Base-by-base conservation (phyloP, 2,888 invertebrate genomes). In the Carabus problematicus region DNA sequence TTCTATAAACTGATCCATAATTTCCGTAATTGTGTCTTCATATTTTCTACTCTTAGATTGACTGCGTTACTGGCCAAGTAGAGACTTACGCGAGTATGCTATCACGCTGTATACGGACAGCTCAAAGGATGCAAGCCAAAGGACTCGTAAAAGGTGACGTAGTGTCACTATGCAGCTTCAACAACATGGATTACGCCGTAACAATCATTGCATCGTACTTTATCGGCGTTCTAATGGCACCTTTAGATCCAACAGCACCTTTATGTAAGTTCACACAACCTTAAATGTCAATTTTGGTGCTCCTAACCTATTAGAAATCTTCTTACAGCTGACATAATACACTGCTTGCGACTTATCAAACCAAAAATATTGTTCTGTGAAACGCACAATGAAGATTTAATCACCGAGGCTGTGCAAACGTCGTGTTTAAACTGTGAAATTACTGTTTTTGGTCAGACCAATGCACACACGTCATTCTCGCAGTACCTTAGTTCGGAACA, bases 171-270 rank as follows among this genome's bases (percentile, higher is more conserved):
- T 84, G 84, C 78, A 83, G 82, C 3, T 81, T 82, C 0, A 85
- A 82, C 70, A 83, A 84, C 40, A 58, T 82, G 1, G 80, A 85
- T 64, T 75, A 82, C 8, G 74, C 76, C 2, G 79, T 85, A 14
- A 84, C 85, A 0, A 80, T 83, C 55, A 82, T 85, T 47, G 85
- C 85, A 0, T 81, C 82, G 0, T 71, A 83, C 3, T 85, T 81
- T 72, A 77, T 84, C 14, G 85, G 85, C 1, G 75, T 78, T 4
- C 74, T 73, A 56, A 74, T 78, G 2, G 73, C 76, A 9, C 75
- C 78, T 11, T 70, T 80, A 43, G 78, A 80, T 69, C 76, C 77
- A 12, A 72, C 72, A 1, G 71, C 70, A 64, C 63, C 64, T 11
- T 12, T 47, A 16, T 56, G 73, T 73, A 59, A 56, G 55, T 8